phyloP scores from a whole-genome alignment of 2,113 vertebrate genomes.

The Dromiciops gliroides region DNA sequence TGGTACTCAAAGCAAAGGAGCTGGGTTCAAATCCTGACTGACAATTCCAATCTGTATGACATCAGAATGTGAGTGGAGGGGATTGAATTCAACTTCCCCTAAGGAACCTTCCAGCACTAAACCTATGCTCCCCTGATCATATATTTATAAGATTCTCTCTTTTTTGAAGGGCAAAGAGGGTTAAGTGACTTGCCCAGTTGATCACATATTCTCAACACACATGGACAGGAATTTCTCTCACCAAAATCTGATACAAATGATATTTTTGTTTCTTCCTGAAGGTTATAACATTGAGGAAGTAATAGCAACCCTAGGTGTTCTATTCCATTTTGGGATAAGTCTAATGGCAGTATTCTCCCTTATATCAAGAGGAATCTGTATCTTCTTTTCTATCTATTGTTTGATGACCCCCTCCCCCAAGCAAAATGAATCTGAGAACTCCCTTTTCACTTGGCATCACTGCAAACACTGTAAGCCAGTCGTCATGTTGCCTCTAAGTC shows the following conservation, averaged over 20 bases:
- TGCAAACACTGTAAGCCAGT: background rate
- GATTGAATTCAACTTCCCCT: background rate
- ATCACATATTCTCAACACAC: background rate
- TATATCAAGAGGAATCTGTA: background rate
- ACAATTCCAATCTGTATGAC: background rate
- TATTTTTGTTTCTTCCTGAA: background rate
- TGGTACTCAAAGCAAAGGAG: background rate
- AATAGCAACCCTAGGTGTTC: background rate
- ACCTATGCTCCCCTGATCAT: background rate
- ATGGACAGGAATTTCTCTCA: background rate
- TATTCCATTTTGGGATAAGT: background rate
- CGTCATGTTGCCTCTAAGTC: background rate
- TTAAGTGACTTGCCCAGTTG: too few species aligned
- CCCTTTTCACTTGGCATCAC: background rate
- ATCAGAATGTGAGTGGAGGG: background rate
- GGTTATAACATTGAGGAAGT: background rate
- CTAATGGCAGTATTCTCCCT: background rate
- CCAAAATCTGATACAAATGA: background rate
- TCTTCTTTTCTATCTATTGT: background rate
- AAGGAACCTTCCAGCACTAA: background rate
- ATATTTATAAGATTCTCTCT: too few species aligned
- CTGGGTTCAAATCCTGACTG: background rate
- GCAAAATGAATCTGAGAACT: background rate
- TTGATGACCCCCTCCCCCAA: too few species aligned
- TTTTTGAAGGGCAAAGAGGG: too few species aligned